Percentiles rank a stretch among this genome's conserved stretches.
phyloP scores from a whole-genome alignment of 2,113 vertebrate genomes.

The Cavia porcellus region DNA sequence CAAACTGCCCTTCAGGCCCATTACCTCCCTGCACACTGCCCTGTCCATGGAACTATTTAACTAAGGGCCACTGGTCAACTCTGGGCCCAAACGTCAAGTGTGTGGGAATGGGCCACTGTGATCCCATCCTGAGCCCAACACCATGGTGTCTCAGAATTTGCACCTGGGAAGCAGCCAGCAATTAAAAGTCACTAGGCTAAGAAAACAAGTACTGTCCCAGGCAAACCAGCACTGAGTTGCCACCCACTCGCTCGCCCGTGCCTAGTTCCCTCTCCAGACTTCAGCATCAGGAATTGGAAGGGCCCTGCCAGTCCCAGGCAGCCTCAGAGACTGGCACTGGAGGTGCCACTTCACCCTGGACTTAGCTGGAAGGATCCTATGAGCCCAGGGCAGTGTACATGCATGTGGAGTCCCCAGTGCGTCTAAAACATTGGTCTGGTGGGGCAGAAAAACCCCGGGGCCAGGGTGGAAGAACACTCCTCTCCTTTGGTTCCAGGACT shows the following conservation, averaged over 20 bases:
- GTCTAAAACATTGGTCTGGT: neutral
- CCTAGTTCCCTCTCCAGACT: neutral
- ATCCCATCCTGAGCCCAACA: neutral
- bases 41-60: neutral
- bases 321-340: neutral
- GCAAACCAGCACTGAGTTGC: neutral
- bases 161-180: neutral
- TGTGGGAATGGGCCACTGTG: neutral
- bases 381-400: neutral
- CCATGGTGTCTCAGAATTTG: neutral
- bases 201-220: neutral
- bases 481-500: neutral
- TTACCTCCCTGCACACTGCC: neutral
- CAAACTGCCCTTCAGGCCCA: neutral
- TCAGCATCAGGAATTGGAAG: neutral
- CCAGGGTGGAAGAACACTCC: accelerated
- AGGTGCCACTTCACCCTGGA: neutral
- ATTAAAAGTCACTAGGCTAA: neutral
- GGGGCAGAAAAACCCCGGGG: neutral
- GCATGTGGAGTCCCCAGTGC: neutral
- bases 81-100: neutral
- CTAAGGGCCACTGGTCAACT: neutral
- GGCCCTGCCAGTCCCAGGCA: neutral
- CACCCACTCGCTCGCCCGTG: neutral
- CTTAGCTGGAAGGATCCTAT: neutral